phyloP scores from a whole-genome alignment of 2,797 vertebrate genomes.

The Jordanella pulchra region DNA sequence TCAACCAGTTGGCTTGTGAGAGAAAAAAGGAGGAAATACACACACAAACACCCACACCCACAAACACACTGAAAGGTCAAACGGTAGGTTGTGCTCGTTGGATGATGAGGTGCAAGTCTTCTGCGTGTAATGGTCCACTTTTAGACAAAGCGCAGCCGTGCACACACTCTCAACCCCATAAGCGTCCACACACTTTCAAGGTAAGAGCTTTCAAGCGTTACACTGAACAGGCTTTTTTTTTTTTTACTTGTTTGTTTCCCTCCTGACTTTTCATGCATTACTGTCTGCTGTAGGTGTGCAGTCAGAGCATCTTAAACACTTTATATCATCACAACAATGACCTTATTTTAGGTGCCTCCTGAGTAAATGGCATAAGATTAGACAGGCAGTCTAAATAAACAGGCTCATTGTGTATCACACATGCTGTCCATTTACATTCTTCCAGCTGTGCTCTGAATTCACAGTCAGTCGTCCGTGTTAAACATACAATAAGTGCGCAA shows the following conservation, averaged over 20 bases:
- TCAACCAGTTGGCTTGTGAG: slow-evolving; percentile 41
- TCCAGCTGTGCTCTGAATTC: slow-evolving; percentile 42
- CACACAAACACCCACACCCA: not conserved
- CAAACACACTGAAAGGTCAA: slow-evolving; percentile 10
- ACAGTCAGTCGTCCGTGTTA: slow-evolving; percentile 17
- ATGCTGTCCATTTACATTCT: slow-evolving; percentile 13
- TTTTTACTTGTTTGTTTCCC: slow-evolving; percentile 5
- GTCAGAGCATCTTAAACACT: slow-evolving; percentile 3
- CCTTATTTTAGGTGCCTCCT: not conserved
- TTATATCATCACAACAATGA: not conserved
- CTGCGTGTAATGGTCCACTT: slow-evolving; percentile 18
- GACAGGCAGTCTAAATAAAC: slow-evolving; percentile 16
- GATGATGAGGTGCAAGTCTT: slow-evolving; percentile 44
- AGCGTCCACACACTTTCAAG: slow-evolving; percentile 48
- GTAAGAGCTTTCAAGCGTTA: slow-evolving; percentile 47
- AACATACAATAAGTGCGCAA: slow-evolving; percentile 38
- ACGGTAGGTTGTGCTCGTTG: slow-evolving; percentile 18
- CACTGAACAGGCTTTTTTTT: not conserved
- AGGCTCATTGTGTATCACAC: slow-evolving; percentile 9
- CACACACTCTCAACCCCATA: slow-evolving; percentile 9
- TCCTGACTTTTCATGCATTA: not conserved
- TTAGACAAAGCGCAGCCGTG: slow-evolving; percentile 20
- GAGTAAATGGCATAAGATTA: slow-evolving; percentile 10
- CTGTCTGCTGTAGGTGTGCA: slow-evolving; percentile 1
- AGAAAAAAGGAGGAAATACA: slow-evolving; percentile 30